Evolutionary conservation across 92 coral and sea anemone genomes (phyloP), one percentile per base, ranked within the genome.

Genomic region (Zoanthus sansibaricus): DNA sequence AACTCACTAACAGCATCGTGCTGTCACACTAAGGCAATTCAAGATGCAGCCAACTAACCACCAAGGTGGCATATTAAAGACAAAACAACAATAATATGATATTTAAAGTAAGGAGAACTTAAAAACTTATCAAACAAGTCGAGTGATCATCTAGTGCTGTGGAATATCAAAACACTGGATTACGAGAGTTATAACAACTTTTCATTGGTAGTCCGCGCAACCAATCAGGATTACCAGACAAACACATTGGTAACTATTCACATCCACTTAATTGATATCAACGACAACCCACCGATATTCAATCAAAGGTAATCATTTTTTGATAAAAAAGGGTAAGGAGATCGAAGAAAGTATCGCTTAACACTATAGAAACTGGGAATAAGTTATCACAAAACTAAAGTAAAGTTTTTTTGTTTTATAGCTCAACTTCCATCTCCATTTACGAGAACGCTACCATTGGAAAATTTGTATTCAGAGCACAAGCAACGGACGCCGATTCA

Each of bases 391-490:
- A 66, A 2, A 4, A 31, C 71, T 66, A 17, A 66, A 25, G n/a
- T 17, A 3, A 31, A 3, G 47, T 71, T 46, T 71, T 14, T 71
- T 71, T 71, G 47, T 30, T 72, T 44, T 8, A 71, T 20, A 87
- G 86, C 56, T n/a, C 14, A 44, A 45, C 30, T 21, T 9, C 48
- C 14, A 20, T 79, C 9, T 71, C 90, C 44, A 78, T 79, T 17
- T 52, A 79, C 71, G 90, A 89, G 72, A 84, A 84, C 67, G 76
- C 71, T 31, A 49, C 82, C 80, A 78, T 30, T 66, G 92, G 92
- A 4, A 83, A 75, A 42, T 42, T 30, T 18, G 82, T 89, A 44
- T 83, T 68, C 69, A 83, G 76, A 89, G 92, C 77, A 9, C 75
- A 70, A 31, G 92, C 92, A 44, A 61, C 55, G 11, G 92, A 89